Conservation (phyloP, 2,888 invertebrate genomes). For the Notodonta dromedarius region DNA sequence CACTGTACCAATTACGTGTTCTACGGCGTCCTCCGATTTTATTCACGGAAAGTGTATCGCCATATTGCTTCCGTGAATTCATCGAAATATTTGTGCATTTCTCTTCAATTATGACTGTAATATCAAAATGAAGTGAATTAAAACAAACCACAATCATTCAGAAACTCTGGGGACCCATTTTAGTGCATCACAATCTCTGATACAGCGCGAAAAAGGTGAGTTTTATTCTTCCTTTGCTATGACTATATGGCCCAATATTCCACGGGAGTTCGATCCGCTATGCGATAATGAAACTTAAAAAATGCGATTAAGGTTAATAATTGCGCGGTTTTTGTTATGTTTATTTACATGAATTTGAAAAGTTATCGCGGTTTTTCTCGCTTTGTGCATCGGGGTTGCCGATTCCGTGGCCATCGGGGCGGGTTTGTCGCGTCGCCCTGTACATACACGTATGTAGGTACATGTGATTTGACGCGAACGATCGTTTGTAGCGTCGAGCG, state of each 20-base stretch:
- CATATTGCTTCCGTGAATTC: constrained; percentile 84
- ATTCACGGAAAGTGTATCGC: constrained; percentile 83
- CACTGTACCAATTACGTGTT: constrained; percentile 82
- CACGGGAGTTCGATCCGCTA: constrained; percentile 85
- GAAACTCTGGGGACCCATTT: constrained; percentile 63
- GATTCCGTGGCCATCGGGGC: constrained; percentile 65
- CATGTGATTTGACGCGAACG: constrained; percentile 78
- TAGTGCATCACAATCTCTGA: constrained; percentile 56
- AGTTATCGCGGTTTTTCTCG: constrained; percentile 81
- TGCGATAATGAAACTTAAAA: constrained; percentile 86
- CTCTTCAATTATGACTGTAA: constrained; percentile 81
- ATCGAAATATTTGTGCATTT: constrained; percentile 79
- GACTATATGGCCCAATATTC: constrained; percentile 86
- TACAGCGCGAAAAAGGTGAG: constrained; percentile 76
- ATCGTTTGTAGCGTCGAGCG: constrained; percentile 75
- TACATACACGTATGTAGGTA: constrained; percentile 80
- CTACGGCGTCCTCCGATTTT: constrained; percentile 84
- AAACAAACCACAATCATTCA: constrained; percentile 62
- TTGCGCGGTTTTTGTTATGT: constrained; percentile 85
- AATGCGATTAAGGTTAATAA: constrained; percentile 85
- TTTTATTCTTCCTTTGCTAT: constrained; percentile 80
- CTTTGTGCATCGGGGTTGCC: constrained; percentile 59
- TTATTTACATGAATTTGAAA: constrained; percentile 85
- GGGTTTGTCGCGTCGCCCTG: constrained; percentile 70
- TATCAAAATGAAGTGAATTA: constrained; percentile 77